phyloP scores from a whole-genome alignment of 1,140 invertebrate genomes.

The Drosophila sp. region DNA sequence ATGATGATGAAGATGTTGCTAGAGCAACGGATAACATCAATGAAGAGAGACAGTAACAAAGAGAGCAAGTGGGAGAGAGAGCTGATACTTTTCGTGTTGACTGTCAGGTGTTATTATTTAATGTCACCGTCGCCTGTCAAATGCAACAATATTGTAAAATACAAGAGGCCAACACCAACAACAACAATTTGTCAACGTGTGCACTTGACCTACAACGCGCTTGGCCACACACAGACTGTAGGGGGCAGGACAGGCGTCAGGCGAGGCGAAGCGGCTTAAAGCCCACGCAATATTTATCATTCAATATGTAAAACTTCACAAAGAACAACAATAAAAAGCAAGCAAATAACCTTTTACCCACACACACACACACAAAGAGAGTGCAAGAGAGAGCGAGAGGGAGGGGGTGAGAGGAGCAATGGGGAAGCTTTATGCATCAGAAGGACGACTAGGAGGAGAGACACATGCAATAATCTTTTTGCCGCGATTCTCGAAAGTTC shows the following conservation, averaged over 20 bases:
- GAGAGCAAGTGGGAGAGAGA: neutral
- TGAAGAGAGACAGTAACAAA: neutral
- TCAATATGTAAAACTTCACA: neutral
- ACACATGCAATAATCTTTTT: slow-evolving; percentile 20
- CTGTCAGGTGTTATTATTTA: slow-evolving; percentile 63
- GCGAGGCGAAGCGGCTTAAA: neutral
- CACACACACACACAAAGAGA: neutral
- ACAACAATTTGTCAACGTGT: slow-evolving; percentile 70
- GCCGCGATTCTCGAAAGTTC: slow-evolving; percentile 12
- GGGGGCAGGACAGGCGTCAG: neutral
- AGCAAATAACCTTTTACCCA: slow-evolving; percentile 1
- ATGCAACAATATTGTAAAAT: slow-evolving; percentile 64
- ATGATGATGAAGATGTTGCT: slow-evolving; percentile 11
- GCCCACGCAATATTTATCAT: slow-evolving; percentile 6
- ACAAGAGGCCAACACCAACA: slow-evolving; percentile 47
- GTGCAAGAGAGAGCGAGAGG: neutral
- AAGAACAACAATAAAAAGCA: neutral
- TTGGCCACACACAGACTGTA: neutral
- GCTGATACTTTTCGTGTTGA: slow-evolving; percentile 22
- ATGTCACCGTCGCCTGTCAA: slow-evolving; percentile 67
- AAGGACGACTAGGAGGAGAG: neutral
- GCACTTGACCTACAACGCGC: slow-evolving; percentile 69
- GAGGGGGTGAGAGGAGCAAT: neutral
- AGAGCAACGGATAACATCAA: neutral
- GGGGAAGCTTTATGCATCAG: neutral